phyloP scores from a whole-genome alignment of 2,888 invertebrate species.

The Nephrocerus scutellatus region DNA sequence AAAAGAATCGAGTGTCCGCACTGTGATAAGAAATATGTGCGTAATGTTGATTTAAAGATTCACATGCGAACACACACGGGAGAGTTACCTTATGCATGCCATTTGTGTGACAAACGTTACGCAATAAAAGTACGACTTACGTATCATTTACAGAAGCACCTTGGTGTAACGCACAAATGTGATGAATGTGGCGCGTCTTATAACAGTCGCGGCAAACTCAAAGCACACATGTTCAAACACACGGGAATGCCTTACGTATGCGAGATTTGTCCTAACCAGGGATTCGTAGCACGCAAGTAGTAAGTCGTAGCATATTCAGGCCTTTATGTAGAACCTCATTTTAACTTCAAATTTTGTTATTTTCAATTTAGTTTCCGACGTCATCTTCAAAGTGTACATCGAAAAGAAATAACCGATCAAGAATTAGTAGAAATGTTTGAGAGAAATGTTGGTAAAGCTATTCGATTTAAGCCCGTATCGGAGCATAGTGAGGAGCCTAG shows the following conservation, averaged over 20 bases:
- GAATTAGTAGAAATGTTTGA: conserved; percentile 25
- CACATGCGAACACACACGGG: conserved; percentile 28
- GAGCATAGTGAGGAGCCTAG: too few species aligned
- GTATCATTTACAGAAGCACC: conserved; percentile 31
- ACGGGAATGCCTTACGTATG: conserved; percentile 31
- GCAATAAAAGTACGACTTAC: conserved; percentile 31
- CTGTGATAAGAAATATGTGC: conserved; percentile 31
- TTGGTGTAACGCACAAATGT: conserved; percentile 28
- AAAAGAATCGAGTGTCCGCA: conserved; percentile 27
- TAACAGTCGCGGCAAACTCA: conserved; percentile 27
- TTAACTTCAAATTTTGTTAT: too few species aligned
- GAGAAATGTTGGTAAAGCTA: conserved; percentile 26
- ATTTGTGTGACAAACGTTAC: conserved; percentile 30
- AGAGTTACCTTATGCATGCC: conserved; percentile 29
- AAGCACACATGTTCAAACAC: conserved; percentile 29
- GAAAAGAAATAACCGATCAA: conserved; percentile 23
- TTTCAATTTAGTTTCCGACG: conserved; percentile 25
- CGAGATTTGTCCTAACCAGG: conserved; percentile 24
- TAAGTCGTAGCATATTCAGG: conserved; percentile 13
- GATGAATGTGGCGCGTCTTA: conserved; percentile 28
- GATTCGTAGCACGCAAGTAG: conserved; percentile 26
- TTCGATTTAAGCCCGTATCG: conserved; percentile 17
- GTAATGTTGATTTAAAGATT: conserved; percentile 28
- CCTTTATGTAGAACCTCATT: neutral
- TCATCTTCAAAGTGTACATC: conserved; percentile 23